Evolutionary conservation across 2,797 vertebrate species (phyloP).

Genomic region (Coregonus suidteri): DNA sequence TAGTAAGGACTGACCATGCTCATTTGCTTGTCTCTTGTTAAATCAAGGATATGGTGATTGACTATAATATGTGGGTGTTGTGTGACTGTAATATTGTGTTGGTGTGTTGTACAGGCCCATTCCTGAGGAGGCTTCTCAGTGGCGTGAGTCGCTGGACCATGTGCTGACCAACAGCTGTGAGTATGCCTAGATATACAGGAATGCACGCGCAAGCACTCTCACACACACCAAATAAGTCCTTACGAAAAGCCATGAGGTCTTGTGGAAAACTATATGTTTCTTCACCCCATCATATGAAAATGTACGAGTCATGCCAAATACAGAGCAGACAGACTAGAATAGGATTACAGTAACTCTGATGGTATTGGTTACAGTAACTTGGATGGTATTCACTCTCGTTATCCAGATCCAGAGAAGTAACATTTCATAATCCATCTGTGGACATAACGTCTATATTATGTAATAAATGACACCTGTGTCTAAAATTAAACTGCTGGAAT

Average conservation of each 20-base stretch:
- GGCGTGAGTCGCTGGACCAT: conserved; percentile 90
- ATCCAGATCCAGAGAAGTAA: too few relatives aligned
- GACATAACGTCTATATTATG: background rate
- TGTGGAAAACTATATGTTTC: too few relatives aligned
- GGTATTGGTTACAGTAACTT: background rate
- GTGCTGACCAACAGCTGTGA: conserved; percentile 89
- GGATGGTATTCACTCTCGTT: background rate
- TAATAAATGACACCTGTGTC: conserved; percentile 14
- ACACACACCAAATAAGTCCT: background rate
- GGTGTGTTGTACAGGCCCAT: conserved; percentile 75
- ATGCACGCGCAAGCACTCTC: background rate
- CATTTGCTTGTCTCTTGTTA: background rate
- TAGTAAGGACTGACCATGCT: background rate
- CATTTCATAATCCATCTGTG: background rate
- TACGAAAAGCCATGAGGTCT: background rate
- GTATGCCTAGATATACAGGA: conserved; percentile 52
- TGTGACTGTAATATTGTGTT: background rate
- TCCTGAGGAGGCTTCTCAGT: conserved; percentile 84
- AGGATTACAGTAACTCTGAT: background rate
- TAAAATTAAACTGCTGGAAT: background rate
- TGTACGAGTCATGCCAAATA: too few relatives aligned
- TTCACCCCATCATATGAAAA: too few relatives aligned
- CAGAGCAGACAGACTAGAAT: background rate
- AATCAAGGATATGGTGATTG: conserved; percentile 10
- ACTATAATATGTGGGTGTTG: conserved; percentile 4